Percentiles rank a stretch among this genome's conserved stretches.
phyloP scores from a whole-genome alignment of 2,888 invertebrate species.

The Sinodicranocentrus sp. region DNA sequence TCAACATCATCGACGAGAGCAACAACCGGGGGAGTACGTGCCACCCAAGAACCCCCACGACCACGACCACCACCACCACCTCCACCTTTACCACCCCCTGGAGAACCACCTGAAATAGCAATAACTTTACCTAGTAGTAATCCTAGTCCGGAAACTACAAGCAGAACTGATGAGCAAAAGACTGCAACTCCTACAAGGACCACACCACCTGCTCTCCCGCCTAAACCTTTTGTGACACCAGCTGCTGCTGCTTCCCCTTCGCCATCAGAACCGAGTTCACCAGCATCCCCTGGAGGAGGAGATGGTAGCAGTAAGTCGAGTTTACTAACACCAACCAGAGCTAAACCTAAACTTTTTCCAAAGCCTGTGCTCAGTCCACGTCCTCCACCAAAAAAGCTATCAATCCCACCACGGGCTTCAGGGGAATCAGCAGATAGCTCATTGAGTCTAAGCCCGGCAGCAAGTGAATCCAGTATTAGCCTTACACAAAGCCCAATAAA shows the following conservation, averaged over 20 bases:
- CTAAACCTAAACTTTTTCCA: constrained; percentile 61
- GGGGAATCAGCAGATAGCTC: constrained; percentile 59
- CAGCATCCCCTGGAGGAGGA: constrained; percentile 19
- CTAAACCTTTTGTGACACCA: neutral
- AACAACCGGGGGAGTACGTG: constrained; percentile 14
- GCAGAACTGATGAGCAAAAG: constrained; percentile 36
- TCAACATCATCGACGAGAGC: constrained; percentile 18
- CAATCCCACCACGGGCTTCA: constrained; percentile 48
- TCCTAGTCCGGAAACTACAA: constrained; percentile 27
- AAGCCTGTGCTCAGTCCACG: constrained; percentile 64
- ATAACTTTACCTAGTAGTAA: constrained; percentile 21
- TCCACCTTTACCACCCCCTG: constrained; percentile 34
- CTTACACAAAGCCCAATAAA: constrained; percentile 52
- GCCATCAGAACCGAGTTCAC: constrained; percentile 41
- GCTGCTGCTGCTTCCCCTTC: neutral
- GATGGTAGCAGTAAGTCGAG: constrained; percentile 23
- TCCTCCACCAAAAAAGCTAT: constrained; percentile 59
- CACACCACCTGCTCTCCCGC: no score
- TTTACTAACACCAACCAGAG: constrained; percentile 57
- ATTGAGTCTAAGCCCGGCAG: constrained; percentile 59
- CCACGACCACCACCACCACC: constrained; percentile 48
- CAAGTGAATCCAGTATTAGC: constrained; percentile 56
- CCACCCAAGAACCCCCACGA: constrained; percentile 35
- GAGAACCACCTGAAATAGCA: constrained; percentile 53
- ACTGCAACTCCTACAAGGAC: neutral